Evolutionary conservation across 2,888 invertebrate species (phyloP).

Genomic region (Callimorpha dominula): DNA sequence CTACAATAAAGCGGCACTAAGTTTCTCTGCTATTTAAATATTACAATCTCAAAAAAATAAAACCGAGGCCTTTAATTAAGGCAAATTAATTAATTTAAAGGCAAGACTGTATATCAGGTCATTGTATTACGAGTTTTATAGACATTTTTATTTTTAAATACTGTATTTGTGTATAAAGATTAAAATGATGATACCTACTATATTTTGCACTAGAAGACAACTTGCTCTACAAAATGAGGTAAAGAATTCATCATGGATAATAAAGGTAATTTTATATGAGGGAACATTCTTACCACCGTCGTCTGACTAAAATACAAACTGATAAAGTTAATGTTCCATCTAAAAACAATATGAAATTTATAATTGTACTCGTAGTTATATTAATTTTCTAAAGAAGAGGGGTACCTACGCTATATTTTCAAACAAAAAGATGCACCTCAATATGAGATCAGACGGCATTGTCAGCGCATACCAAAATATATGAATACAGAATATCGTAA

Average conservation of each 20-base stretch:
- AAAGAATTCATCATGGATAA: too few relatives aligned
- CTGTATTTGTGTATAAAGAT: neutral
- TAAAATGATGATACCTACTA: neutral
- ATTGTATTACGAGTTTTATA: neutral
- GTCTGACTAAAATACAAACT: neutral
- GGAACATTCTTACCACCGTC: neutral
- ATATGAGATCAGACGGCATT: constrained; percentile 37
- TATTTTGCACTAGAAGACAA: neutral
- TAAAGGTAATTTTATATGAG: neutral
- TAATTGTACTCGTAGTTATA: neutral
- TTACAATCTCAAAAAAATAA: too few relatives aligned
- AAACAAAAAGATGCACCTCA: constrained; percentile 27
- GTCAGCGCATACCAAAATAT: constrained; percentile 40
- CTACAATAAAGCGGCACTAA: too few relatives aligned
- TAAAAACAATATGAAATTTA: neutral
- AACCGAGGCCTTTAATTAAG: neutral
- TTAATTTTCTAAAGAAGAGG: constrained; percentile 13
- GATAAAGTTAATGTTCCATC: neutral
- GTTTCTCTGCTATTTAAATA: too few relatives aligned
- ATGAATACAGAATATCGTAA: constrained; percentile 62
- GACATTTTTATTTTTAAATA: neutral
- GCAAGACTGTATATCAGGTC: neutral
- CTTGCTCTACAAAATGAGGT: too few relatives aligned
- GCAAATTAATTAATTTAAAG: neutral
- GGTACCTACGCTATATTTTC: constrained; percentile 22